Base-by-base conservation (phyloP, 2,113 vertebrate species). In the Tricholaema leucomelas region DNA sequence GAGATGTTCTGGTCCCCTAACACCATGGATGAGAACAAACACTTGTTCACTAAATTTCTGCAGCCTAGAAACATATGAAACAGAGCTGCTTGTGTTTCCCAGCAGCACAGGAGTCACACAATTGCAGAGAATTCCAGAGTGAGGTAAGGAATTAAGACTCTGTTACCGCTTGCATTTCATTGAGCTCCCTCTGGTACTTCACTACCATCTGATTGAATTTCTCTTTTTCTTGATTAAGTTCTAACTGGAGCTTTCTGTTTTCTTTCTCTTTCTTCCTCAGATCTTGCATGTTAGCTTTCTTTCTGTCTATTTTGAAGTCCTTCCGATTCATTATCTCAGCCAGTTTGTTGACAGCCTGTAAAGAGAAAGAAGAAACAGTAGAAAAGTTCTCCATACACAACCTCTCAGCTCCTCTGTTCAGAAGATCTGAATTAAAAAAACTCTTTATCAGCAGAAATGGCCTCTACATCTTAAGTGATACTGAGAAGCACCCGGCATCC, bases 281-380 rank as follows among this genome's bases (percentile, higher is more conserved):
- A 97, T 99, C 99, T 40, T 99, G 98, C 28, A 98, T 98, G 88
- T 98, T 99, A 88, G 98, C 98, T 96, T 99, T 99, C 97, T 99
- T 99, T 94, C 98, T 98, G 97, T 99, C 99, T 90, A 99, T 97
- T 97, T 99, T 99, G 98, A 99, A 99, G 96, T 99, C 99, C 96
- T 99, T 99, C 25, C 99, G 98, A 97, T 99, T 99, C 99, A 99
- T 99, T 97, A 99, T 99, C 97, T 99, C 99, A 76, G 99, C 99
- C 95, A 99, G 97, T 92, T 99, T 99, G 96, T 99, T 99, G 80
- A 99, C 99, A 87, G 99, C 99, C 99, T 99, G 89, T 97, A 87
- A 30, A 82, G 72, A 90, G 67, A 94, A n/a, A 85, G 76, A 89
- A 70, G 82, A 90, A 67, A 36, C 80, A 85, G 72, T 59, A 69